Percentiles rank a stretch among this genome's conserved stretches.
phyloP scores from a whole-genome alignment of 1,140 invertebrate genomes.

The Scaptomyza hsui region DNA sequence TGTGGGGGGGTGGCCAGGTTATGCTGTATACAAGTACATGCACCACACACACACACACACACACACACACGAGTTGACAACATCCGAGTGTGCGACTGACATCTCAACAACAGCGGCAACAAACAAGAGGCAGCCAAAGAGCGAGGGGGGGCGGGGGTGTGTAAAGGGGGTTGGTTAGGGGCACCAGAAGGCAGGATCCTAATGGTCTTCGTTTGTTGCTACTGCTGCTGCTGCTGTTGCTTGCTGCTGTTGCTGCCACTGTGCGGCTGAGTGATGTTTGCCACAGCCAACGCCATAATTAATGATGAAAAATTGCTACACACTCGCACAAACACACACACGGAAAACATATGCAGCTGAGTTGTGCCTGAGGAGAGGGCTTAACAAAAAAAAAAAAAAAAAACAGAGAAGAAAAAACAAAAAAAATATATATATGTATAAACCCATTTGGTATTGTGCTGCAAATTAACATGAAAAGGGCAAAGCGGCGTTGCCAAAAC shows the following conservation, averaged over 20 bases:
- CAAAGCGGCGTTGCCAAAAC: constrained; percentile 62
- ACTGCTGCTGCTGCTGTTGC: not conserved
- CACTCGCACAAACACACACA: constrained; percentile 50
- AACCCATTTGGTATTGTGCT: constrained; percentile 76
- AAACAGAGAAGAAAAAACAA: constrained; percentile 1
- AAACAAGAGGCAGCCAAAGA: constrained; percentile 1
- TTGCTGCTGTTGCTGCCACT: constrained; percentile 22
- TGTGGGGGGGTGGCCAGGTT: not conserved
- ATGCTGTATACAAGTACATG: constrained; percentile 9
- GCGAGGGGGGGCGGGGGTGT: not conserved
- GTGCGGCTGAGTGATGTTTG: constrained; percentile 77
- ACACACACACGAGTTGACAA: constrained; percentile 70
- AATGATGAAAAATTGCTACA: constrained; percentile 81
- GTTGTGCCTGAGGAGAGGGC: not conserved
- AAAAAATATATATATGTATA: constrained; percentile 40
- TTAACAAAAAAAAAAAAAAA: constrained; percentile 15
- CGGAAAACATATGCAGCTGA: constrained; percentile 69
- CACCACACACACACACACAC: constrained; percentile 51
- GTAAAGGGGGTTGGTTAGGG: not conserved
- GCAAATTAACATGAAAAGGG: constrained; percentile 80
- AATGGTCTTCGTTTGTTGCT: constrained; percentile 70
- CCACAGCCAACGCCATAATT: constrained; percentile 78
- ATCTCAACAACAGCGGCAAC: constrained; percentile 62
- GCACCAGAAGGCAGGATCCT: constrained; percentile 36
- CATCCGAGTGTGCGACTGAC: constrained; percentile 75